Conservation (phyloP, 2,797 vertebrate species). For the Falco rusticolus region DNA sequence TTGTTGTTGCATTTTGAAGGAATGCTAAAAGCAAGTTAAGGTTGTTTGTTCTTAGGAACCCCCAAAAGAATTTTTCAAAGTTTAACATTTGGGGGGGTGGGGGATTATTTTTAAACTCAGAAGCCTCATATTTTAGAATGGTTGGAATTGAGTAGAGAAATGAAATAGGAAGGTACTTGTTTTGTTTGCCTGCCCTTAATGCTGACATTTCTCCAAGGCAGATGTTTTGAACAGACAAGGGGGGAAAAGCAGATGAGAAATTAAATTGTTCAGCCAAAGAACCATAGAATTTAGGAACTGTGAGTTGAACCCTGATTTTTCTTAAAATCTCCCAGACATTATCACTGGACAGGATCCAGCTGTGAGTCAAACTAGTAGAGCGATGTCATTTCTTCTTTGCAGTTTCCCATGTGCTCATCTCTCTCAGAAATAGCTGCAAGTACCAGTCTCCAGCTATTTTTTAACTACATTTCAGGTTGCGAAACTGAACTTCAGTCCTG, state of each 20-base stretch:
- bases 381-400: rapidly evolving
- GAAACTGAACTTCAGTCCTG: neutral
- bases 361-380: neutral
- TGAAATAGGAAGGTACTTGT: neutral
- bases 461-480: neutral
- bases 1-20: neutral
- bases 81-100: neutral
- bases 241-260: neutral
- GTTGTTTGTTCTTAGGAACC: neutral
- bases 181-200: neutral
- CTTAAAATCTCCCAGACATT: neutral
- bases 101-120: neutral
- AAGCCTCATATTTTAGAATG: neutral
- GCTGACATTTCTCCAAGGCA: neutral
- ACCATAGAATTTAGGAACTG: neutral
- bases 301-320: neutral
- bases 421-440: neutral
- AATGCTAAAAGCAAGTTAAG: neutral
- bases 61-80: neutral
- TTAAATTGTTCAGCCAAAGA: neutral
- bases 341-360: neutral
- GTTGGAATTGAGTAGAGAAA: neutral
- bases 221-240: neutral
- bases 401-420: neutral
- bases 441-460: neutral